Conservation (phyloP, 2,797 vertebrate species). For the Danio tinwini region DNA sequence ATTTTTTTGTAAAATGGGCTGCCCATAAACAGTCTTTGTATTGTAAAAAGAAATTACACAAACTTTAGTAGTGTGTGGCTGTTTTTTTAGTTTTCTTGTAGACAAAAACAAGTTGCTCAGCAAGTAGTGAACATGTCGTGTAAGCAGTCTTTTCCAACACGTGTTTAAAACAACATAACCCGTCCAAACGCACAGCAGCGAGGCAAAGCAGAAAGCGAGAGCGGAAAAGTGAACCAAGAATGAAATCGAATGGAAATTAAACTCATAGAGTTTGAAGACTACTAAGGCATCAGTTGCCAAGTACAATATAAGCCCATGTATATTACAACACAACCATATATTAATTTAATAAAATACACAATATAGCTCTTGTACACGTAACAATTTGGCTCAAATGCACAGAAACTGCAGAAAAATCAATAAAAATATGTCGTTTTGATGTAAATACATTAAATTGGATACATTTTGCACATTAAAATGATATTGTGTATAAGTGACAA, state of each 20-base stretch:
- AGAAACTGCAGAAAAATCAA: conserved; percentile 95
- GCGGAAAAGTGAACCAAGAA: conserved; percentile 67
- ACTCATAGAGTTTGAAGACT: conserved; percentile 99
- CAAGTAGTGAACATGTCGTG: conserved; percentile 89
- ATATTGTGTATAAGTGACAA: conserved; percentile 89
- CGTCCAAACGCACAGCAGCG: conserved; percentile 91
- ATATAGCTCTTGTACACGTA: conserved; percentile 99
- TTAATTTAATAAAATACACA: conserved; percentile 99
- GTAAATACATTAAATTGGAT: conserved; percentile 99
- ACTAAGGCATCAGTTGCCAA: conserved; percentile 99
- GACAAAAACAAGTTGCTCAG: conserved; percentile 76
- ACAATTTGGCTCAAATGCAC: conserved; percentile 99
- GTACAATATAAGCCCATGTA: conserved; percentile 99
- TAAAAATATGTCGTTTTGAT: conserved; percentile 99
- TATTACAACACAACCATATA: conserved; percentile 99
- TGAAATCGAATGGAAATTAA: conserved; percentile 82
- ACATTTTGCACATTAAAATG: conserved; percentile 99
- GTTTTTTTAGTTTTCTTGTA: conserved; percentile 68
- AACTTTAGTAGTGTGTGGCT: conserved; percentile 69
- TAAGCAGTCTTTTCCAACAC: conserved; percentile 87
- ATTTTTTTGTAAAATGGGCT: conserved; percentile 79
- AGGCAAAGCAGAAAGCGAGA: conserved; percentile 78
- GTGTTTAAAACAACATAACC: conserved; percentile 87
- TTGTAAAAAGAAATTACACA: conserved; percentile 74
- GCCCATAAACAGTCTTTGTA: conserved; percentile 76